These are phyloP conservation scores for Cartodere bifasciata DNA, from an alignment of 2,888 invertebrate genomes.

Conservation along the genomic window DNA sequence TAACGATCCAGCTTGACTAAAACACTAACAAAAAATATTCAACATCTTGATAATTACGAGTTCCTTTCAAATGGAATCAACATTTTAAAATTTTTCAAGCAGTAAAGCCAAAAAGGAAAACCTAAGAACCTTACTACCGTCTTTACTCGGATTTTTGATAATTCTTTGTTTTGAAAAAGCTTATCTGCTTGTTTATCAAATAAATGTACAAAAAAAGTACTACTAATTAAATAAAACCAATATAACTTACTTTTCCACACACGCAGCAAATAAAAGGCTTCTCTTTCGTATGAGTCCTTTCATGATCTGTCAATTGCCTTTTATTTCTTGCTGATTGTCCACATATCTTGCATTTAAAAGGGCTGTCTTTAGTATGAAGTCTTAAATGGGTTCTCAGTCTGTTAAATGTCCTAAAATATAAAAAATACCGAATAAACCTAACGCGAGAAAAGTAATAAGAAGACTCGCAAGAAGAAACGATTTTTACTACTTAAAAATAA, in stretches of 20 bases:
- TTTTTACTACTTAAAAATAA: too few species aligned
- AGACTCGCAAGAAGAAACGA: too few species aligned
- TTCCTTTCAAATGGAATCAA: too few species aligned
- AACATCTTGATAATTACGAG: neutral
- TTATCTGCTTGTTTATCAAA: too few species aligned
- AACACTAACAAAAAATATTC: constrained; percentile 15
- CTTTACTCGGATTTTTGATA: too few species aligned
- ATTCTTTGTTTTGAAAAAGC: too few species aligned
- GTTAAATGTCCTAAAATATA: constrained; percentile 18
- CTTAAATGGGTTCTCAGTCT: constrained; percentile 24
- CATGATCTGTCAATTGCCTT: constrained; percentile 23
- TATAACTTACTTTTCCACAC: constrained; percentile 19
- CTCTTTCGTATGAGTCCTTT: constrained; percentile 26
- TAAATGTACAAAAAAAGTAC: too few species aligned
- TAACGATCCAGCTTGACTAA: constrained; percentile 27
- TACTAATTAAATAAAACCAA: neutral
- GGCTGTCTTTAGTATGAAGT: constrained; percentile 24
- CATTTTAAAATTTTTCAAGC: too few species aligned
- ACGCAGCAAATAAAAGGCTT: constrained; percentile 23
- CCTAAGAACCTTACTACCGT: too few species aligned
- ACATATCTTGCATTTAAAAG: constrained; percentile 25
- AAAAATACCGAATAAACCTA: neutral
- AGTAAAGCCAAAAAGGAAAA: too few species aligned
- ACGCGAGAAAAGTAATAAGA: too few species aligned
- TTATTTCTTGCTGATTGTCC: constrained; percentile 24